Conservation (phyloP, 2,113 vertebrate genomes). For the Aegypius monachus region DNA sequence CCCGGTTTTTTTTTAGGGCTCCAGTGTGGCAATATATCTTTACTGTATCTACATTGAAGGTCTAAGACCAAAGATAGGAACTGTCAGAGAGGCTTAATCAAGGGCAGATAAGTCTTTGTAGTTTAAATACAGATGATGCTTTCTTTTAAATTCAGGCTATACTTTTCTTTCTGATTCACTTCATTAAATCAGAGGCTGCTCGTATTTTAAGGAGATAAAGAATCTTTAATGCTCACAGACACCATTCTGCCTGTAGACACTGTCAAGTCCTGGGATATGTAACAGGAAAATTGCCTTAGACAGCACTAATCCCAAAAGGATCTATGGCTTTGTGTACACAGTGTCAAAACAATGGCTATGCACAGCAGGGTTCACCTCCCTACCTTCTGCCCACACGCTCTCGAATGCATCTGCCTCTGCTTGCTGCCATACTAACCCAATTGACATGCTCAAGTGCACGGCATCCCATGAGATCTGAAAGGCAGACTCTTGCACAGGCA, state of each 20-base stretch:
- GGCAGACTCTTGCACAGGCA: background rate
- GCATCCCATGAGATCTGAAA: background rate
- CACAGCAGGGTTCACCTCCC: background rate
- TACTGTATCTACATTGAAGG: background rate
- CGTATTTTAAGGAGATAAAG: background rate
- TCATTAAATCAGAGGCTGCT: background rate
- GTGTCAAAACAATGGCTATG: background rate
- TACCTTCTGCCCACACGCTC: background rate
- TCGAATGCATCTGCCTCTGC: background rate
- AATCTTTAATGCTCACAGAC: background rate
- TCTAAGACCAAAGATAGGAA: background rate
- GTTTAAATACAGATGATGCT: background rate
- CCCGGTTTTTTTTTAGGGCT: background rate
- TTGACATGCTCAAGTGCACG: fast-evolving
- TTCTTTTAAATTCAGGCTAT: background rate
- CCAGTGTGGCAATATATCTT: background rate
- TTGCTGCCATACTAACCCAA: fast-evolving
- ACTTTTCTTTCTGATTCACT: background rate
- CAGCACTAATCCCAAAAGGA: background rate
- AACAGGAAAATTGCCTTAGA: background rate
- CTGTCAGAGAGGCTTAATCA: background rate
- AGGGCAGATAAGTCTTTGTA: background rate
- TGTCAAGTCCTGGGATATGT: background rate
- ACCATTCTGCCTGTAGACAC: background rate
- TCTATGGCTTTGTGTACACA: background rate